These are phyloP conservation scores for Buphagus erythrorhynchus DNA, from an alignment of 2,797 vertebrate species.

Conservation along the genomic window DNA sequence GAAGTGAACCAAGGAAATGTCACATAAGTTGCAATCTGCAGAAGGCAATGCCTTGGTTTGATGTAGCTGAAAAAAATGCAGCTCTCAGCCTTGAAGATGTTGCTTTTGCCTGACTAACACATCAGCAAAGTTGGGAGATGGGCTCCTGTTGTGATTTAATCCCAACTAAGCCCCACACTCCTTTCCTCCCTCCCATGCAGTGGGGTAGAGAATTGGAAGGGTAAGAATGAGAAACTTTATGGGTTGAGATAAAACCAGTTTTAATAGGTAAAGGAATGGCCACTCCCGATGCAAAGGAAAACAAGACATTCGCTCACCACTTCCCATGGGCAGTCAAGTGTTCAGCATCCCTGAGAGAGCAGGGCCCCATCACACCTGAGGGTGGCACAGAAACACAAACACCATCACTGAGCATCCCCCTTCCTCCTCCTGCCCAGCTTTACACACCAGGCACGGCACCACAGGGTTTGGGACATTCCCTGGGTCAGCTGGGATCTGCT, in stretches of 20 bases:
- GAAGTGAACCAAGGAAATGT: background rate
- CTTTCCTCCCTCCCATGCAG: fast-evolving
- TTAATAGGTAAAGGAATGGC: background rate
- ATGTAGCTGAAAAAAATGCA: background rate
- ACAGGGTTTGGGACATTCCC: background rate
- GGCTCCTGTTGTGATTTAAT: background rate
- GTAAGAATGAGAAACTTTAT: background rate
- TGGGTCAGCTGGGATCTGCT: background rate
- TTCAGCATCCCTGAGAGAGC: background rate
- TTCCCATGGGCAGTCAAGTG: background rate
- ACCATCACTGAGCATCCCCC: no score
- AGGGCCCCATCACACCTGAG: fast-evolving
- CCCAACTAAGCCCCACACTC: background rate
- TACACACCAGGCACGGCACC: background rate
- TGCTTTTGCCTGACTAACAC: background rate
- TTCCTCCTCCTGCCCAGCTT: background rate
- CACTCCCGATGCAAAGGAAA: background rate
- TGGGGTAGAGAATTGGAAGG: background rate
- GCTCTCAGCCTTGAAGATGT: background rate
- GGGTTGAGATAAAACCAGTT: background rate
- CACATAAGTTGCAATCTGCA: background rate
- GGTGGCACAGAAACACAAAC: background rate
- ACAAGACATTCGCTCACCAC: fast-evolving
- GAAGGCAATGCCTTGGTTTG: background rate
- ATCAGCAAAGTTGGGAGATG: background rate